Evolutionary conservation across 2,113 vertebrate species (phyloP).

Genomic region (Phalacrocorax aristotelis): DNA sequence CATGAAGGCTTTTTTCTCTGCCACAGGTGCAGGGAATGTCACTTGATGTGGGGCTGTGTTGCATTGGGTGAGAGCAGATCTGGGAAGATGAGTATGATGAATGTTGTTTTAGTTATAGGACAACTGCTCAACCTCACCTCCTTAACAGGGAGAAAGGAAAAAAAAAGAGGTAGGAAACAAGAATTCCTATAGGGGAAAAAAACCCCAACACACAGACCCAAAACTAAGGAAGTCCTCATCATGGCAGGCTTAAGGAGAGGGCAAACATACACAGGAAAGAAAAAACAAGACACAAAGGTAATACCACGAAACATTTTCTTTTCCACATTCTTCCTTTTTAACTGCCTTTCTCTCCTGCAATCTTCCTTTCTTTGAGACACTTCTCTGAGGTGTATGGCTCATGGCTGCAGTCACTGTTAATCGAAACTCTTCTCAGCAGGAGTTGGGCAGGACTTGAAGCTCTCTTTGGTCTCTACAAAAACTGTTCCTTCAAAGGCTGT

Average conservation of each 20-base stretch:
- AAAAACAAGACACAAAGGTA: background rate
- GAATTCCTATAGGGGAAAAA: background rate
- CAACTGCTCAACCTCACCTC: background rate
- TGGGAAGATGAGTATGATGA: background rate
- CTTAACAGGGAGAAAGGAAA: background rate
- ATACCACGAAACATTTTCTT: background rate
- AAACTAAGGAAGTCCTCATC: background rate
- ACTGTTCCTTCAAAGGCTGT: background rate
- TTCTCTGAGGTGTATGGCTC: background rate
- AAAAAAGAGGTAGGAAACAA: background rate
- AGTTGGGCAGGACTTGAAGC: background rate
- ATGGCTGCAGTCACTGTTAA: background rate
- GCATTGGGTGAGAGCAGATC: background rate
- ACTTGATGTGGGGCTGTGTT: background rate
- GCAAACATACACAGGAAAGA: background rate
- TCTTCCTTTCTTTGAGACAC: background rate
- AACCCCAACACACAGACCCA: too few relatives aligned
- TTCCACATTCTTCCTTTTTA: background rate
- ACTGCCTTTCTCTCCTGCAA: background rate
- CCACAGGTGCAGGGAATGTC: background rate
- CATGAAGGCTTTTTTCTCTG: background rate
- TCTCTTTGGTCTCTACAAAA: constrained; percentile 1
- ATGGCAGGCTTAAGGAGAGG: background rate
- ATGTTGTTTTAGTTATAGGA: background rate
- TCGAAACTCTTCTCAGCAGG: background rate